phyloP scores from a whole-genome alignment of 2,888 invertebrate genomes.

The Tetrapedia diversipes region DNA sequence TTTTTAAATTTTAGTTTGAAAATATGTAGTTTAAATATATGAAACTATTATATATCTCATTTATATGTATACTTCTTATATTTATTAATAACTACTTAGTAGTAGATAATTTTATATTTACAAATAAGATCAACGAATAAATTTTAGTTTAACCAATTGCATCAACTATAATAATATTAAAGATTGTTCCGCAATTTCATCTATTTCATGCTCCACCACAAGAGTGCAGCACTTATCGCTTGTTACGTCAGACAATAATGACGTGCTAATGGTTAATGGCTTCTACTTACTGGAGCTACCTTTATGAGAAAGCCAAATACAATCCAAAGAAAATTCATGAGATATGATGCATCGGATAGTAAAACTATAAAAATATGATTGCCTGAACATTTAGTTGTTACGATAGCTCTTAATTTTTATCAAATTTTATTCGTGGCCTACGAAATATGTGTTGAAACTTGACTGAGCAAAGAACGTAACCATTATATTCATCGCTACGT shows the following conservation, averaged over 20 bases:
- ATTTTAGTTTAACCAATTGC: constrained; percentile 36
- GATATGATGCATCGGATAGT: constrained; percentile 85
- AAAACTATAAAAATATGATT: constrained; percentile 85
- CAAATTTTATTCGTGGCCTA: constrained; percentile 59
- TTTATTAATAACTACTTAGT: neutral
- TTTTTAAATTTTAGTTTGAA: neutral
- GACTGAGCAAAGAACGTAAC: constrained; percentile 66
- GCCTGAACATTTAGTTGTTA: constrained; percentile 70
- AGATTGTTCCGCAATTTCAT: constrained; percentile 38
- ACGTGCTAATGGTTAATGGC: constrained; percentile 75
- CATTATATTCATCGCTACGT: constrained; percentile 66
- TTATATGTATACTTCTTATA: neutral
- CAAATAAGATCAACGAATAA: neutral
- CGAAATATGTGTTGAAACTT: constrained; percentile 69
- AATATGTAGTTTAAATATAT: neutral
- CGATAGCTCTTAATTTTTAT: constrained; percentile 64
- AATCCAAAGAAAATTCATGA: constrained; percentile 85
- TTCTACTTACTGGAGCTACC: constrained; percentile 73
- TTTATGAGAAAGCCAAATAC: constrained; percentile 75
- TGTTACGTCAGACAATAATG: constrained; percentile 71
- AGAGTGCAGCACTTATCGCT: constrained; percentile 61
- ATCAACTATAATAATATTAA: constrained; percentile 23
- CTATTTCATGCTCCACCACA: neutral
- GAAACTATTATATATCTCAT: neutral
- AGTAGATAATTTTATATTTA: constrained; percentile 11